phyloP scores from a whole-genome alignment of 2,888 invertebrate genomes.

The Plusia festucae region DNA sequence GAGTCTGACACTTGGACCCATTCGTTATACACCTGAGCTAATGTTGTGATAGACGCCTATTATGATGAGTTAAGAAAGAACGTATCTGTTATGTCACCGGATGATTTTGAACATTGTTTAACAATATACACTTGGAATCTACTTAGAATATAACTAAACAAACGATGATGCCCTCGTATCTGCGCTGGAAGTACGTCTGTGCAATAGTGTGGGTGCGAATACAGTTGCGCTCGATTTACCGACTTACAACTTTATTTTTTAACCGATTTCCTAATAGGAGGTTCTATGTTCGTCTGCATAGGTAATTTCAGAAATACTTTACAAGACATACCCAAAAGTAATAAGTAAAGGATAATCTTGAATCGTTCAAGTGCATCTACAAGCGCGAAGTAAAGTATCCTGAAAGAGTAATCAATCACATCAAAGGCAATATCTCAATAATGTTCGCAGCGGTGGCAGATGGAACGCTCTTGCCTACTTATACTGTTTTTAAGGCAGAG shows the following conservation, averaged over 20 bases:
- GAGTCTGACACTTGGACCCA: conserved; percentile 34
- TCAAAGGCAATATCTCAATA: conserved; percentile 46
- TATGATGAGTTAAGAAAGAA: conserved; percentile 6
- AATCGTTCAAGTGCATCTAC: conserved; percentile 40
- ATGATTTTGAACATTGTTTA: no score
- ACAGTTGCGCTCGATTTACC: not conserved
- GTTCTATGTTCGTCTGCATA: no score
- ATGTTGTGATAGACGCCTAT: conserved; percentile 18
- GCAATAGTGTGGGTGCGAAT: no score
- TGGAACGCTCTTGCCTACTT: conserved; percentile 43
- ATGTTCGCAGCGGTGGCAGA: conserved; percentile 47
- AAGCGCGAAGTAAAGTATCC: conserved; percentile 46
- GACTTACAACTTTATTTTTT: no score
- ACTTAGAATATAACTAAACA: no score
- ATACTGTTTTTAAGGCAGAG: conserved; percentile 49
- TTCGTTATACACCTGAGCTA: conserved; percentile 36
- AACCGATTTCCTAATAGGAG: no score
- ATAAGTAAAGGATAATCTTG: conserved; percentile 48
- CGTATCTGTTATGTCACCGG: not conserved
- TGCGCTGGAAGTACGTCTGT: no score
- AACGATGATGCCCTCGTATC: no score
- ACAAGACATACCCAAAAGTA: conserved; percentile 28
- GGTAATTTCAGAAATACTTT: conserved; percentile 31
- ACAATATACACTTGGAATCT: no score
- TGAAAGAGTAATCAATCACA: conserved; percentile 43